Evolutionary conservation across 2,888 invertebrate genomes (phyloP), one percentile per base, ranked within the genome.

Genomic region (Muschampia plurimacula): DNA sequence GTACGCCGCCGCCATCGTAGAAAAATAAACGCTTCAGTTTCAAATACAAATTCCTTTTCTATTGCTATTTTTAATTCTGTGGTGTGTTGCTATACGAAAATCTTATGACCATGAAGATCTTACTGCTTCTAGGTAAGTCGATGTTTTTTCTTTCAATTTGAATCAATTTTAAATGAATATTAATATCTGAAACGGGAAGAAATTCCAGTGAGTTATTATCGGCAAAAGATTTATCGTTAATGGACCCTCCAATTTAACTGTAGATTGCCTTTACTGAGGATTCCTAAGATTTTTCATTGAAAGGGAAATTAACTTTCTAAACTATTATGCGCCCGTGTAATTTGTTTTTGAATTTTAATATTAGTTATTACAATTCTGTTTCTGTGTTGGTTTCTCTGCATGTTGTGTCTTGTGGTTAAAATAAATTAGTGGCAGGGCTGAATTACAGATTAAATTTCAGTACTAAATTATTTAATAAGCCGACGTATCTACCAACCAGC

Each of bases 121-220:
- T 89, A 78, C 73, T 93, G 74, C 79, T 93, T 81, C 81, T 93
- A 67, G 93, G 93, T 93, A 77, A 92, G 93, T 92, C 68, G 22
- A 22, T 22, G 22, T 22, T 22, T 22, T 64, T 3, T 15, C 6
- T 39, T 52, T 13, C 6, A 52, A 52, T 52, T n/a, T 52, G 2
- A 55, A 55, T 3, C 13, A 4, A 22, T 15, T 55, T 22, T 22
- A 15, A 55, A 4, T 15, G 8, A 55, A 6, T 22, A 28, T n/a
- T 49, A 3, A 28, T 15, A 69, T 52, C 2, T 52, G 15, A 22
- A 69, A 64, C 5, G 32, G 44, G 39, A 36, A 46, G 32, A 70
- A 57, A 36, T 2, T 7, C 15, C n/a, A 10, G 13, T 39, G 39
- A 15, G 8, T 12, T 62, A 69, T 13, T 65, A 70, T 46, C 32